phyloP scores from a whole-genome alignment of 2,113 vertebrate species.

The Corvus hawaiiensis region DNA sequence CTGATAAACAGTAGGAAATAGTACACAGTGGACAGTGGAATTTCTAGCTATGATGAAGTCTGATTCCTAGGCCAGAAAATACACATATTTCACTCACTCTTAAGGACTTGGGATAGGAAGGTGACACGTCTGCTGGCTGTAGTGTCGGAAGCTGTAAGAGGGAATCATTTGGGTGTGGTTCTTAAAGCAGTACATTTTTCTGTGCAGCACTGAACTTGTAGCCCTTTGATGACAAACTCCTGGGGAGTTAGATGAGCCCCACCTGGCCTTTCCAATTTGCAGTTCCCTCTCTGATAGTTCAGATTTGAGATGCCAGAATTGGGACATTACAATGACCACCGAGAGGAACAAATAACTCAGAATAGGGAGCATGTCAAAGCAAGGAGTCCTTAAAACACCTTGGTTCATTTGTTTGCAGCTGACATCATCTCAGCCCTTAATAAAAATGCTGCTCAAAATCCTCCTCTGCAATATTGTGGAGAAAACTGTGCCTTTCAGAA shows the following conservation, averaged over 20 bases:
- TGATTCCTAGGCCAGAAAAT: neutral
- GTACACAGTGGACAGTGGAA: no score
- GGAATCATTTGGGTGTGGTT: neutral
- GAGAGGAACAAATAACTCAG: neutral
- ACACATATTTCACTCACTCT: neutral
- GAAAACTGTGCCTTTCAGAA: neutral
- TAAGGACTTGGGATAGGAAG: neutral
- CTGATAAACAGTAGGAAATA: neutral
- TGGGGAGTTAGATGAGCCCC: neutral
- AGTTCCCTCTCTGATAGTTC: neutral
- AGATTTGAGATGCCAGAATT: neutral
- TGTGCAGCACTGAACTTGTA: neutral
- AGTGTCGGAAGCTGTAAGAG: neutral
- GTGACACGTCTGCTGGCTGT: neutral
- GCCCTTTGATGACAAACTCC: neutral
- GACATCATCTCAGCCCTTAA: neutral
- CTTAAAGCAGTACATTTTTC: neutral
- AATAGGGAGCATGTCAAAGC: neutral
- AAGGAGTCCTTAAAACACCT: neutral
- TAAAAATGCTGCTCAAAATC: neutral
- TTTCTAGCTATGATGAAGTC: neutral
- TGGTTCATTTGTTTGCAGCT: neutral
- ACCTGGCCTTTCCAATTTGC: neutral
- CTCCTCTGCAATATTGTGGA: neutral
- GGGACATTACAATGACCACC: neutral